Evolutionary conservation across 2,888 invertebrate genomes (phyloP).

Genomic region (Thymelicus acteon): DNA sequence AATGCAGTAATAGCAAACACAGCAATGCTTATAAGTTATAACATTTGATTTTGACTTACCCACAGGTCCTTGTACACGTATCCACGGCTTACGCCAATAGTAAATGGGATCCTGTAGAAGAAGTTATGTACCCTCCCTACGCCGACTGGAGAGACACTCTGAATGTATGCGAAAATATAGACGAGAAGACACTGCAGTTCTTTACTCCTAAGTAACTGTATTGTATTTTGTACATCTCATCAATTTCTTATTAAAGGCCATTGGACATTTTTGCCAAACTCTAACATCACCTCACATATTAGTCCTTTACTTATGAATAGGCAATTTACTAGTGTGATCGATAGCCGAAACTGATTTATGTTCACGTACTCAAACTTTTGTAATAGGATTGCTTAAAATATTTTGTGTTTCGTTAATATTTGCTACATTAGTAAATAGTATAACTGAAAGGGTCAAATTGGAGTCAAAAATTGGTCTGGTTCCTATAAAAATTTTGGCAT

Average conservation of each 20-base stretch:
- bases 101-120: slow-evolving; percentile 88
- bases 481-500: neutral
- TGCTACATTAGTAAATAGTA: too few relatives aligned
- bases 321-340: too few relatives aligned
- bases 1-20: too few relatives aligned
- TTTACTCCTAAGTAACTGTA: slow-evolving; percentile 21
- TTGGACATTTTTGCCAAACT: too few relatives aligned
- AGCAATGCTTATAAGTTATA: neutral
- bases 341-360: too few relatives aligned
- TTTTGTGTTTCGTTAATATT: too few relatives aligned
- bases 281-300: too few relatives aligned
- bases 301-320: too few relatives aligned
- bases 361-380: too few relatives aligned
- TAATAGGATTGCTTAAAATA: too few relatives aligned
- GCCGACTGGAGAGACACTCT: slow-evolving; percentile 88
- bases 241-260: too few relatives aligned
- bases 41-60: neutral
- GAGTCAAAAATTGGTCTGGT: neutral
- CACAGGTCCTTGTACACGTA: slow-evolving; percentile 87
- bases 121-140: slow-evolving; percentile 88
- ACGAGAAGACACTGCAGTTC: neutral
- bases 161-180: slow-evolving; percentile 81
- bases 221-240: neutral
- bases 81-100: slow-evolving; percentile 95
- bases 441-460: too few relatives aligned